Base-by-base conservation (phyloP, 1,140 invertebrate species). In the Tetramorium alpestre region DNA sequence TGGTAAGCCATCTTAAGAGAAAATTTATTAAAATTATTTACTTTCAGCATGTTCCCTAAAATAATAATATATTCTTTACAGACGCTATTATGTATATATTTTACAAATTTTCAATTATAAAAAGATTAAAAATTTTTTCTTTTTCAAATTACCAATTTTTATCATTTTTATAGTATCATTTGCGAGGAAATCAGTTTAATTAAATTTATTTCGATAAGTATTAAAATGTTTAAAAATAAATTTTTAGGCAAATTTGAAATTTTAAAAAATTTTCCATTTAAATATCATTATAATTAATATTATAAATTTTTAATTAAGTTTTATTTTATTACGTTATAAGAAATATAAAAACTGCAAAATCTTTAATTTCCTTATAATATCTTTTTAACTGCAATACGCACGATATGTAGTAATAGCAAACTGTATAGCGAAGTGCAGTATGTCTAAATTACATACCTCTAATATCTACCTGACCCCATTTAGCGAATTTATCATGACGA, bases 401-500 rank as follows among this genome's bases (percentile, higher is more conserved):
- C 33, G 5, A 38, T 49, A 22, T 41, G 11, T 60, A 72, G 58
- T 73, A 73, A 81, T n/a, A 22, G 41, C n/a, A 5, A 73, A 22
- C 16, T 22, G 22, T 28, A 38, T 49, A 6, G n/a, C 8, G 33
- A 2, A 56, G 49, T 18, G 10, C 33, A 72, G 54, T 62, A 73
- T 38, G 51, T 64, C 47, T 65, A 54, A 44, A 85, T 76, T 65
- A 80, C 47, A 58, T 51, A 56, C 25, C 70, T 41, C 47, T 76
- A 85, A 78, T 76, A 60, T 77, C 69, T 60, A 62, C n/a, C 65
- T 58, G 56, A 28, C 18, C 47, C 58, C 81, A 76, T 64, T 64
- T 51, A 41, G 73, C 33, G 38, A 80, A 76, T 78, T 85, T 85
- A 65, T 80, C 75, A 85, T 65, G 75, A 54, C 72, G 60, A 84